Evolutionary conservation across 2,888 invertebrate species (phyloP).

Genomic region (Abscondita cerata): DNA sequence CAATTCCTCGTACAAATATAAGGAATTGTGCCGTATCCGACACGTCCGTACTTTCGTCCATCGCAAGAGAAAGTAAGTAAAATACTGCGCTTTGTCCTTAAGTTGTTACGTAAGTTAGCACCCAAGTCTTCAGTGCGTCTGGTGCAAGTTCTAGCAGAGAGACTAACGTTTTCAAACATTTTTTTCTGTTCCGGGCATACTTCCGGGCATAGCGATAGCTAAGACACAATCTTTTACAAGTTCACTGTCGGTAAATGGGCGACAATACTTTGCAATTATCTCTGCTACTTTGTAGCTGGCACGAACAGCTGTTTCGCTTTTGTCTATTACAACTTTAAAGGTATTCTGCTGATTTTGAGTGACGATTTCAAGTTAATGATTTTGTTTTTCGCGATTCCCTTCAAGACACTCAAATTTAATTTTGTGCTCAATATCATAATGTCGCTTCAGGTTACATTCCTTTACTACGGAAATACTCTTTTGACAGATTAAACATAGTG

Average conservation of each 20-base stretch:
- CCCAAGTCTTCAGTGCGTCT: background rate
- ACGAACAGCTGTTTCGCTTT: no score
- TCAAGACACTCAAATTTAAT: background rate
- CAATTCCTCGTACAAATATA: background rate
- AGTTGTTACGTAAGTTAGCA: background rate
- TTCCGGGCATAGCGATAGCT: no score
- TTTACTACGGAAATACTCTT: background rate
- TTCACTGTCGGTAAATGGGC: constrained; percentile 1
- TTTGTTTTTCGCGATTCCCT: background rate
- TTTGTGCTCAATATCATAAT: constrained; percentile 12
- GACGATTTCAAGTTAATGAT: background rate
- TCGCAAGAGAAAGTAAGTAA: background rate
- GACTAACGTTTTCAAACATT: background rate
- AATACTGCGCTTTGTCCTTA: background rate
- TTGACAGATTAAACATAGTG: constrained; percentile 6
- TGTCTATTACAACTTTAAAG: background rate
- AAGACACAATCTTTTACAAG: background rate
- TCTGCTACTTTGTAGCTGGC: no score
- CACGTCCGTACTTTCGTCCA: background rate
- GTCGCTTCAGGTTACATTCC: constrained; percentile 25
- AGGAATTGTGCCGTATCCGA: background rate
- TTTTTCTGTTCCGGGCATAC: no score
- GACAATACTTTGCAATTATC: background rate
- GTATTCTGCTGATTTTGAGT: constrained; percentile 4
- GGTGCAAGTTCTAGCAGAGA: background rate